These are phyloP conservation scores for Epirrita christyi DNA, from an alignment of 2,888 invertebrate species.

Conservation along the genomic window DNA sequence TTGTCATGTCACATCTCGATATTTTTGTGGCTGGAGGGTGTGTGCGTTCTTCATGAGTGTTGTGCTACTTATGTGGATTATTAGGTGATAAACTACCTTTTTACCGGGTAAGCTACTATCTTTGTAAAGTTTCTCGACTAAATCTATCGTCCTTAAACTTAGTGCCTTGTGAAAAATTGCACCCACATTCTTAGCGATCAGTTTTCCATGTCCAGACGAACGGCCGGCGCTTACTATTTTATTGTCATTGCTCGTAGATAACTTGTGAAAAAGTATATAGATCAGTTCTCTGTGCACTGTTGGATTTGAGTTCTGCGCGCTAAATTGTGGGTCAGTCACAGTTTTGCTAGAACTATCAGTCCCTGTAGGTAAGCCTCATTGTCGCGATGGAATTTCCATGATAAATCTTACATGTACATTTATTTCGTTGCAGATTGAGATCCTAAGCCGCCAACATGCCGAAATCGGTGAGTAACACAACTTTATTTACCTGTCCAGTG, in stretches of 20 bases:
- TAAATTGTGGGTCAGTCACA: constrained; percentile 50
- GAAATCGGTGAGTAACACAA: constrained; percentile 85
- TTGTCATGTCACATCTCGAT: constrained; percentile 84
- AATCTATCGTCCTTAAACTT: neutral
- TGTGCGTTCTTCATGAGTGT: constrained; percentile 84
- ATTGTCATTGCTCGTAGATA: constrained; percentile 55
- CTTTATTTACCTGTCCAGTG: neutral
- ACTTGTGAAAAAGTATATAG: constrained; percentile 57
- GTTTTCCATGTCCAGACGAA: constrained; percentile 54
- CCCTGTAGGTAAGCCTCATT: constrained; percentile 52
- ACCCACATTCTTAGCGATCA: constrained; percentile 45
- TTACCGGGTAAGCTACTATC: constrained; percentile 70
- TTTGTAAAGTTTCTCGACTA: constrained; percentile 6
- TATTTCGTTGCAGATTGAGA: constrained; percentile 76
- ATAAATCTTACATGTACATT: constrained; percentile 56
- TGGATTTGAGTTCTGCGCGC: constrained; percentile 37
- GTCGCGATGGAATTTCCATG: constrained; percentile 53
- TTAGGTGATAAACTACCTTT: constrained; percentile 81
- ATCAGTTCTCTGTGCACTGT: constrained; percentile 38
- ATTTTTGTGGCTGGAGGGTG: constrained; percentile 84
- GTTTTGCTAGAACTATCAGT: constrained; percentile 56
- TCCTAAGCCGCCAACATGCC: constrained; percentile 85
- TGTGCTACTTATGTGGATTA: constrained; percentile 85
- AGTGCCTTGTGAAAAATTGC: constrained; percentile 4
- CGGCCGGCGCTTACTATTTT: constrained; percentile 72